phyloP scores from a whole-genome alignment of 2,113 vertebrate species.

The Sylvia atricapilla region DNA sequence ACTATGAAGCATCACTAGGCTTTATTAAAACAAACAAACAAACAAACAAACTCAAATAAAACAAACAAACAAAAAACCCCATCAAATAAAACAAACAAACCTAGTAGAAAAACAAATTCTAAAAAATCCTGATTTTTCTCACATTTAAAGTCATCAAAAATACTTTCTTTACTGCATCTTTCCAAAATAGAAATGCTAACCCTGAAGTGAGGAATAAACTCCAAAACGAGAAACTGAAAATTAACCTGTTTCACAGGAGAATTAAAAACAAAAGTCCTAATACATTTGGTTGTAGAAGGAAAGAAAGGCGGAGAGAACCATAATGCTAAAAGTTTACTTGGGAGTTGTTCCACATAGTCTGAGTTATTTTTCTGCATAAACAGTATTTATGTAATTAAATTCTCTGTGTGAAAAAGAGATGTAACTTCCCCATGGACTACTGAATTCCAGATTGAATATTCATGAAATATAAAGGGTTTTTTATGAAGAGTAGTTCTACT shows the following conservation, averaged over 20 bases:
- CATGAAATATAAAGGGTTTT: neutral
- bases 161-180: neutral
- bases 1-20: neutral
- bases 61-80: neutral
- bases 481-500: neutral
- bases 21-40: neutral
- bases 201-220: neutral
- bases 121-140: neutral
- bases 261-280: neutral
- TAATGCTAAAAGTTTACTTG: neutral
- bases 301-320: neutral
- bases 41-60: neutral
- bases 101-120: neutral
- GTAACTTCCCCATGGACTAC: neutral
- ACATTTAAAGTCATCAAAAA: neutral
- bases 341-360: neutral
- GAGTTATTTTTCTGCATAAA: neutral
- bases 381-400: slow-evolving; percentile 17
- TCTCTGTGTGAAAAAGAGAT: neutral
- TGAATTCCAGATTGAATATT: neutral
- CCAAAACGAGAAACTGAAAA: neutral
- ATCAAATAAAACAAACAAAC: too few species aligned
- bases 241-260: neutral
- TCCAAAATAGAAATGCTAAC: neutral
- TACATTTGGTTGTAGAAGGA: neutral